Evolutionary conservation across 2,888 invertebrate species (phyloP).

Genomic region (Epirrhoe alternata): DNA sequence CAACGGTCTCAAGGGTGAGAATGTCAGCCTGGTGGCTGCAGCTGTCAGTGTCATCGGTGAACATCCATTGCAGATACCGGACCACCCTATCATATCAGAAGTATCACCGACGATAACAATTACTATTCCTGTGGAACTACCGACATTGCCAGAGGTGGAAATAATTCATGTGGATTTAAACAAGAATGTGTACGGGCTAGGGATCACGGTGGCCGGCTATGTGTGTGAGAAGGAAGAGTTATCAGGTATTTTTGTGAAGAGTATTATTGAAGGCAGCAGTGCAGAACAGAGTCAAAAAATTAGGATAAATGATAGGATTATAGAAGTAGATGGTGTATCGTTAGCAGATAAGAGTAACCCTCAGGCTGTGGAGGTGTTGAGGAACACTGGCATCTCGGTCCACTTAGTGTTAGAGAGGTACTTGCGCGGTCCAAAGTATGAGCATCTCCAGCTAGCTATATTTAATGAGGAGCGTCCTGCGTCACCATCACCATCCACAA

Average conservation of each 20-base stretch:
- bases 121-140: slow-evolving; percentile 81
- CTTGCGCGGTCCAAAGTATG: slow-evolving; percentile 96
- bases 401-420: slow-evolving; percentile 96
- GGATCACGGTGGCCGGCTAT: slow-evolving; percentile 98
- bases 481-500: slow-evolving; percentile 91
- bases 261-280: slow-evolving; percentile 98
- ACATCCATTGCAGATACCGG: slow-evolving; percentile 74
- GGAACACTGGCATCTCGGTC: slow-evolving; percentile 96
- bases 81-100: slow-evolving; percentile 69
- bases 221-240: slow-evolving; percentile 99
- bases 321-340: slow-evolving; percentile 96
- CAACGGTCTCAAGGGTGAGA: slow-evolving; percentile 69
- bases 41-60: slow-evolving; percentile 78
- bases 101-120: slow-evolving; percentile 80
- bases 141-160: slow-evolving; percentile 94
- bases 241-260: slow-evolving; percentile 99
- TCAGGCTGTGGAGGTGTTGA: slow-evolving; percentile 97
- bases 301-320: slow-evolving; percentile 98
- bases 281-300: slow-evolving; percentile 97
- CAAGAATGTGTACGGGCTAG: slow-evolving; percentile 96
- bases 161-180: slow-evolving; percentile 94
- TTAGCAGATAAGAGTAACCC: slow-evolving; percentile 97
- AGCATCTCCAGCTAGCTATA: slow-evolving; percentile 95
- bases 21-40: slow-evolving; percentile 67
- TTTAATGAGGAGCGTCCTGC: slow-evolving; percentile 84